phyloP scores from a whole-genome alignment of 2,888 invertebrate species.

The Nemoura dubitans region DNA sequence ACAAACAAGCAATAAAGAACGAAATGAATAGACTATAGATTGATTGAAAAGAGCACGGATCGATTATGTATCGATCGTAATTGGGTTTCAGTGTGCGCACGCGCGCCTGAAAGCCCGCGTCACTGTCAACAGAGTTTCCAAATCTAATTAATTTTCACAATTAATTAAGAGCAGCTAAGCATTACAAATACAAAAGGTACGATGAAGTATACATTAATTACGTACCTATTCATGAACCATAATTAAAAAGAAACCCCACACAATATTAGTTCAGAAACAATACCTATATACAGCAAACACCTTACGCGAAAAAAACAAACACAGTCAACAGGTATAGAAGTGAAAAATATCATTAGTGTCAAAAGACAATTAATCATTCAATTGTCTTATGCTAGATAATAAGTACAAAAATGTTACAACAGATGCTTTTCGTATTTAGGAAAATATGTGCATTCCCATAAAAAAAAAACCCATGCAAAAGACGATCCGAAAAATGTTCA shows the following conservation, averaged over 20 bases:
- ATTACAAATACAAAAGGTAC: constrained; percentile 14
- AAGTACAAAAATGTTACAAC: background rate
- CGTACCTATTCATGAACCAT: constrained; percentile 25
- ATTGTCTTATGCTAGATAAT: background rate
- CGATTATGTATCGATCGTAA: background rate
- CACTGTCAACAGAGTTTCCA: background rate
- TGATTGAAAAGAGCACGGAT: background rate
- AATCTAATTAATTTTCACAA: constrained; percentile 12
- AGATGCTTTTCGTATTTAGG: background rate
- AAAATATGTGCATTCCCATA: background rate
- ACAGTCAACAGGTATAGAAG: constrained; percentile 4
- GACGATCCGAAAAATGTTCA: background rate
- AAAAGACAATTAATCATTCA: constrained; percentile 7
- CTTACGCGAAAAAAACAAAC: background rate
- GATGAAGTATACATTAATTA: constrained; percentile 33
- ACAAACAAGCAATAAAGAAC: background rate
- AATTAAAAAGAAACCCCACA: constrained; percentile 30
- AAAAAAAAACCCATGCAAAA: background rate
- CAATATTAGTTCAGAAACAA: background rate
- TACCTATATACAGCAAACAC: background rate
- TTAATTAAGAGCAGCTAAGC: background rate
- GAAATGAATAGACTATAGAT: background rate
- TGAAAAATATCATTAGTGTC: constrained; percentile 7
- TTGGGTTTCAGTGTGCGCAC: background rate
- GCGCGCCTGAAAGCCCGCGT: background rate